phyloP scores from a whole-genome alignment of 2,888 invertebrate species.

The Ethmia dodecea region DNA sequence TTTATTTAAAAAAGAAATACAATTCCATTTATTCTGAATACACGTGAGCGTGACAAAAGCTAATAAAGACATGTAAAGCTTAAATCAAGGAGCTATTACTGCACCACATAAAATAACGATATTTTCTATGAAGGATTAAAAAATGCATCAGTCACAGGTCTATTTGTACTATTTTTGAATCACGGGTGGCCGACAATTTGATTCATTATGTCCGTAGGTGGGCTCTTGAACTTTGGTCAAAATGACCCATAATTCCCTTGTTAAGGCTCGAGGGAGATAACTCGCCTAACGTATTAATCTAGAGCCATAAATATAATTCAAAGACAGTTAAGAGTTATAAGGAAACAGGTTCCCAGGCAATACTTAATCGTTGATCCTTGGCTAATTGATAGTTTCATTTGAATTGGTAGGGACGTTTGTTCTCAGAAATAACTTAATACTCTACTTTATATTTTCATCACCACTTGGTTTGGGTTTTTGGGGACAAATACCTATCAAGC shows the following conservation, averaged over 20 bases:
- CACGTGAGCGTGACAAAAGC: conserved; percentile 39
- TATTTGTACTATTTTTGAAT: conserved; percentile 38
- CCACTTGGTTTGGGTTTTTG: no score
- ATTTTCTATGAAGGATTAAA: conserved; percentile 38
- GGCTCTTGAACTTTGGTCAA: conserved; percentile 52
- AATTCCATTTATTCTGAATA: no score
- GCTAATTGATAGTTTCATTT: conserved; percentile 17
- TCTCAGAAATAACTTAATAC: no score
- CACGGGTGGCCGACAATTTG: conserved; percentile 64
- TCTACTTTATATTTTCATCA: no score
- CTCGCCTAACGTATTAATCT: conserved; percentile 60
- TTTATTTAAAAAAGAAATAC: no score
- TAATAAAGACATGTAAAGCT: conserved; percentile 38
- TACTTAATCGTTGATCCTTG: conserved; percentile 28
- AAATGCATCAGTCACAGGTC: conserved; percentile 36
- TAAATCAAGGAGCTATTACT: conserved; percentile 36
- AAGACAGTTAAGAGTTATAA: conserved; percentile 24
- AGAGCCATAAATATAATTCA: conserved; percentile 46
- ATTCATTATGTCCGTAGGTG: conserved; percentile 64
- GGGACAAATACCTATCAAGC: no score
- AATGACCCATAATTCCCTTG: conserved; percentile 71
- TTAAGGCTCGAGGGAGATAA: conserved; percentile 52
- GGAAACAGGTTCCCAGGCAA: conserved; percentile 28
- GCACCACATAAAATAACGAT: conserved; percentile 32
- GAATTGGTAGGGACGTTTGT: no score